Evolutionary conservation across 2,113 vertebrate species (phyloP).

Genomic region (Ophthalmolycus amberensis): DNA sequence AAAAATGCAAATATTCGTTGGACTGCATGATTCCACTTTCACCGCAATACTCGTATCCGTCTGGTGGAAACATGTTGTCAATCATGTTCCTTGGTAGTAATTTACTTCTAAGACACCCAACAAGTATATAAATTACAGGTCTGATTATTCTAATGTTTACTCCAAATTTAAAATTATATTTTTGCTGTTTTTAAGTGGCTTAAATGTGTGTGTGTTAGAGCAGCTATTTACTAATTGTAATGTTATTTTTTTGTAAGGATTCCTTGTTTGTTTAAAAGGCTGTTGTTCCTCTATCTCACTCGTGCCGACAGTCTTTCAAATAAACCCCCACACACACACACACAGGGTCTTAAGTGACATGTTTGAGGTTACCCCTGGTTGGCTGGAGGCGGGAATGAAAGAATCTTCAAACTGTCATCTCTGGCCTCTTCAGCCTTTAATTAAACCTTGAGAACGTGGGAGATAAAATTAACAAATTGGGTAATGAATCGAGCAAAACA

Average conservation of each 20-base stretch:
- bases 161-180: constrained; percentile 3
- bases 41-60: constrained; percentile 7
- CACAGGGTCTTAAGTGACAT: constrained; percentile 34
- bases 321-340: constrained; percentile 14
- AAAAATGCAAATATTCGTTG: constrained; percentile 39
- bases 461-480: constrained; percentile 87
- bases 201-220: not conserved
- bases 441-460: constrained; percentile 80
- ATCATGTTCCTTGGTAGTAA: constrained; percentile 26
- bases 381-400: constrained; percentile 67
- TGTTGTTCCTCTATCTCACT: not conserved
- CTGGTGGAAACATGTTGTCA: constrained; percentile 24
- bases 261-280: constrained; percentile 15
- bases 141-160: constrained; percentile 6
- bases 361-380: constrained; percentile 62
- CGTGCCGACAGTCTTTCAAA: not conserved
- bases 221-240: not conserved
- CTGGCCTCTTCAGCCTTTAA: constrained; percentile 83
- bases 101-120: constrained; percentile 39
- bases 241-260: constrained; percentile 8
- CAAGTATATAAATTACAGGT: constrained; percentile 11
- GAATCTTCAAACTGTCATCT: constrained; percentile 83
- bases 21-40: constrained; percentile 16
- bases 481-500: constrained; percentile 86
- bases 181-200: not conserved